These are phyloP conservation scores for Amphipyra berbera DNA, from an alignment of 2,888 invertebrate species.

Conservation along the genomic window DNA sequence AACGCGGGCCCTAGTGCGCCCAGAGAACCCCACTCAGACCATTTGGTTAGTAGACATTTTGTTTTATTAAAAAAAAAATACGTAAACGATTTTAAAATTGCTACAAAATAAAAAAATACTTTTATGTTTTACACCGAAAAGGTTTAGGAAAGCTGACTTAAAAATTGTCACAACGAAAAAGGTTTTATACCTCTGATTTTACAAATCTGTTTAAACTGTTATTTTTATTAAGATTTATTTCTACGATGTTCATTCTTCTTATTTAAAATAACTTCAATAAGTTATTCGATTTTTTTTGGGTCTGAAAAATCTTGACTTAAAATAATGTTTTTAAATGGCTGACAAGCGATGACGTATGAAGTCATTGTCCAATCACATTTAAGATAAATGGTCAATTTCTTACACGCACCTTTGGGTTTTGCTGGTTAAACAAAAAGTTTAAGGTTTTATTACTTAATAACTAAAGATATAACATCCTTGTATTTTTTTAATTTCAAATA, in stretches of 20 bases:
- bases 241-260: too few species aligned
- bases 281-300: too few species aligned
- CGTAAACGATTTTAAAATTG: background rate
- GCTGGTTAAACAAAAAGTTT: background rate
- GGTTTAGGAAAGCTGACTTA: background rate
- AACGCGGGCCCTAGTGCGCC: slow-evolving; percentile 88
- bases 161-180: background rate
- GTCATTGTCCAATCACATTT: slow-evolving; percentile 56
- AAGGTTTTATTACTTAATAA: slow-evolving; percentile 11
- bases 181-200: background rate
- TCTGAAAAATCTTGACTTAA: background rate
- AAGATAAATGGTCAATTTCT: slow-evolving; percentile 53
- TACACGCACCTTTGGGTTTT: slow-evolving; percentile 33
- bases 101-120: too few species aligned
- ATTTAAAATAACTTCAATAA: too few species aligned
- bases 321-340: slow-evolving; percentile 17
- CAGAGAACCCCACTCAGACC: slow-evolving; percentile 89
- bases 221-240: too few species aligned
- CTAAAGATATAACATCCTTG: background rate
- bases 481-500: background rate
- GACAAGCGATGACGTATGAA: slow-evolving; percentile 58
- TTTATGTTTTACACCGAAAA: background rate
- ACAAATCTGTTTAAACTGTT: too few species aligned
- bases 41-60: slow-evolving; percentile 90
- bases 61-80: slow-evolving; percentile 67